phyloP scores from a whole-genome alignment of 2,888 invertebrate species.

The Sphecodes monilicornis region DNA sequence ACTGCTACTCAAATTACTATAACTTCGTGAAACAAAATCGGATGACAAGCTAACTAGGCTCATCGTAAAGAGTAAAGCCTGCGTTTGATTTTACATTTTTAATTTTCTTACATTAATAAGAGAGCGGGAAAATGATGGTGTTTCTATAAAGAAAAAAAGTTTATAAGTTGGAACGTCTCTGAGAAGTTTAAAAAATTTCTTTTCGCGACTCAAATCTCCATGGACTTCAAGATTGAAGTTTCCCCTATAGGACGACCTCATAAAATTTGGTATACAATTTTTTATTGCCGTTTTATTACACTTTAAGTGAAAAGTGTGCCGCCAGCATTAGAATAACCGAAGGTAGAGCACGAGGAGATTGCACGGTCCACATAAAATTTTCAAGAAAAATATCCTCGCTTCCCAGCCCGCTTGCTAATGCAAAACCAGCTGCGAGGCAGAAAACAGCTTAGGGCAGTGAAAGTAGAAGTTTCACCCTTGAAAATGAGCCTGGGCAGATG shows the following conservation, averaged over 20 bases:
- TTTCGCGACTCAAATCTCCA: neutral
- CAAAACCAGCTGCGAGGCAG: neutral
- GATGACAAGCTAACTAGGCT: too few species aligned
- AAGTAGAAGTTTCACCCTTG: neutral
- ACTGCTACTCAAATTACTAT: too few species aligned
- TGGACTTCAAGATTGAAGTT: neutral
- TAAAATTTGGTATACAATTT: conserved; percentile 12
- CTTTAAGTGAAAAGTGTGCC: neutral
- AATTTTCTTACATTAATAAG: too few species aligned
- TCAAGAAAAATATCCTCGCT: neutral
- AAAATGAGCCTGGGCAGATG: neutral
- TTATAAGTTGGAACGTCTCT: too few species aligned
- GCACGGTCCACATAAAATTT: neutral
- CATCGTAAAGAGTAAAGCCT: too few species aligned
- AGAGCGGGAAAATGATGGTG: too few species aligned
- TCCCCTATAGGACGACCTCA: neutral
- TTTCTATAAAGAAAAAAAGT: too few species aligned
- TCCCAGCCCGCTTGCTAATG: neutral
- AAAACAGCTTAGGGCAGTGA: neutral
- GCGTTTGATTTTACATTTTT: too few species aligned
- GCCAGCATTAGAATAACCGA: neutral
- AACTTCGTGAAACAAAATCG: too few species aligned
- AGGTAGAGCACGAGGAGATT: neutral
- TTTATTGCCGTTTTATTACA: neutral
- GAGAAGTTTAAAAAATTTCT: neutral